These are phyloP conservation scores for Crenuchus spilurus DNA, from an alignment of 2,797 vertebrate genomes.

Conservation along the genomic window DNA sequence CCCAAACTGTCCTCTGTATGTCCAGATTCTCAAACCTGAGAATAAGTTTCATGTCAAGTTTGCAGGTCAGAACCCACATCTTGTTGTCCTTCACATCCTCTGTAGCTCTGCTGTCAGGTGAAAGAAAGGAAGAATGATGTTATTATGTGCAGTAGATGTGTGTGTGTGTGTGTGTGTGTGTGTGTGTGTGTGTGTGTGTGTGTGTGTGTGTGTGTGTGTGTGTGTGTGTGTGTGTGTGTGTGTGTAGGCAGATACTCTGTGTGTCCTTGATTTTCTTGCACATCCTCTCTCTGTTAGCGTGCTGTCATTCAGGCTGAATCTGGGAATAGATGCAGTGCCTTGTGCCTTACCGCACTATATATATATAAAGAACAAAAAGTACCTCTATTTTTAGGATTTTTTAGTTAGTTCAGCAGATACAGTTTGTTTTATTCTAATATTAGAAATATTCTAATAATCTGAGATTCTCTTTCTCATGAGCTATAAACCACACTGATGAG, in stretches of 20 bases:
- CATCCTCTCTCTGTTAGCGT: background rate
- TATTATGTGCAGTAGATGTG: background rate
- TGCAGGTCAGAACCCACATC: slow-evolving; percentile 74
- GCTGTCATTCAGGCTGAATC: background rate
- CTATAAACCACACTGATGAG: too few species aligned
- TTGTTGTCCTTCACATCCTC: slow-evolving; percentile 29
- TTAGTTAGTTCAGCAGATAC: too few species aligned
- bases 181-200: background rate
- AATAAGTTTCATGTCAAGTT: slow-evolving; percentile 89
- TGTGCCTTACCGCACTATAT: too few species aligned
- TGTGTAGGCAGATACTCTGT: background rate
- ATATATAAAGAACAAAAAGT: too few species aligned
- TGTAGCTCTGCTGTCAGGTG: background rate
- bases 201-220: background rate
- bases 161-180: slow-evolving; percentile 1
- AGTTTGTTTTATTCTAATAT: too few species aligned
- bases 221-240: background rate
- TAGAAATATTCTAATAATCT: too few species aligned
- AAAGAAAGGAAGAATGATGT: background rate
- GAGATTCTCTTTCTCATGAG: too few species aligned
- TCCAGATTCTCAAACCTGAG: slow-evolving; percentile 87
- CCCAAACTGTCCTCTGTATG: slow-evolving; percentile 84
- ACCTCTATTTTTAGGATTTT: too few species aligned
- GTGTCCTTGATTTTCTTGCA: slow-evolving; percentile 4
- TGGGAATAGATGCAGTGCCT: background rate